Conservation (phyloP, 2,888 invertebrate species). For the Trissoscelio sp. region DNA sequence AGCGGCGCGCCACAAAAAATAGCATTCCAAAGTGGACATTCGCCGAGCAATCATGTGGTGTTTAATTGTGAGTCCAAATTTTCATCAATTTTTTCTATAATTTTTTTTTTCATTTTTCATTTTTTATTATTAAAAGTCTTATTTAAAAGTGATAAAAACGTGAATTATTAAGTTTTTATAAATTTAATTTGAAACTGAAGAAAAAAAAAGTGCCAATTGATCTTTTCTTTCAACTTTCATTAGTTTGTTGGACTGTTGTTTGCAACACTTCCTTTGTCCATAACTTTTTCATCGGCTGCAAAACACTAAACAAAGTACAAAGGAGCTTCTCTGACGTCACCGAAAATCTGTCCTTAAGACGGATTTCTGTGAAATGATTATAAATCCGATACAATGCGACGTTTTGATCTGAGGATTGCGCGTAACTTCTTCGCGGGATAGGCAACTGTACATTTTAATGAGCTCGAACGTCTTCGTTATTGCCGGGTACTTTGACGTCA, state of each 20-base stretch:
- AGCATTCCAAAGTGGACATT: conserved; percentile 74
- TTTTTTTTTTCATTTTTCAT: not conserved
- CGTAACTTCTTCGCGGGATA: not conserved
- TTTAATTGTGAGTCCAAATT: conserved; percentile 75
- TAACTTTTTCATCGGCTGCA: not conserved
- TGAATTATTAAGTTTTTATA: too few relatives aligned
- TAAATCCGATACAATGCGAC: conserved; percentile 6
- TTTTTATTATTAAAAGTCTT: not conserved
- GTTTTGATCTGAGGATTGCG: conserved; percentile 6
- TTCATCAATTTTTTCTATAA: not conserved
- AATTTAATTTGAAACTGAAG: too few relatives aligned
- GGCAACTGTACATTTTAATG: not conserved
- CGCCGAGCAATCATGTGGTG: conserved; percentile 74
- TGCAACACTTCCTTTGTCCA: not conserved
- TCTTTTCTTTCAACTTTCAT: too few relatives aligned
- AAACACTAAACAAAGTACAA: not conserved
- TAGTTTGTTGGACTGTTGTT: too few relatives aligned
- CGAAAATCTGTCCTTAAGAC: conserved; percentile 7
- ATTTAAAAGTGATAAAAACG: too few relatives aligned
- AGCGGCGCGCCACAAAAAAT: conserved; percentile 69
- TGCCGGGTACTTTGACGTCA: not conserved
- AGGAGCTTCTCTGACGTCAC: conserved; percentile 11
- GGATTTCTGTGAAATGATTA: conserved; percentile 9
- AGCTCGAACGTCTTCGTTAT: conserved; percentile 2
- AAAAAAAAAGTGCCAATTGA: too few relatives aligned